Conservation (phyloP, 2,888 invertebrate genomes). For the Caenorhabditis sp. region DNA sequence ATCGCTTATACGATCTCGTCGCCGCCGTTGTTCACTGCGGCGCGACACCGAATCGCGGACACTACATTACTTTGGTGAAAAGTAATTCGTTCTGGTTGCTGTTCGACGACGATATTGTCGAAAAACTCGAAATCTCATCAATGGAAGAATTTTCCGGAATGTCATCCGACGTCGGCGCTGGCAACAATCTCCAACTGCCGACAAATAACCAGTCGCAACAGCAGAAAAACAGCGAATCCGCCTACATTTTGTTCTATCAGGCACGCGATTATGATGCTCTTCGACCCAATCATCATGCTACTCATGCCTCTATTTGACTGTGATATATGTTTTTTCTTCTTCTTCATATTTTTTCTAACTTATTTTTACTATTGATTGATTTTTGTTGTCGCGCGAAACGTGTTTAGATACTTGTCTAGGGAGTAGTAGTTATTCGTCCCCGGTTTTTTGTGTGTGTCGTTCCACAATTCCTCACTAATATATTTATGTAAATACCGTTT, state of each 20-base stretch:
- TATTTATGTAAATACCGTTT: neutral
- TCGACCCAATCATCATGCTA: slow-evolving; percentile 6
- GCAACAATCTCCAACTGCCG: slow-evolving; percentile 10
- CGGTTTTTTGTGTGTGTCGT: neutral
- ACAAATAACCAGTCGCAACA: slow-evolving; percentile 16
- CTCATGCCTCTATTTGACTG: slow-evolving; percentile 10
- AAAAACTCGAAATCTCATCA: slow-evolving; percentile 98
- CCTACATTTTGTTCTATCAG: slow-evolving; percentile 99
- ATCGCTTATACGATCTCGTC: slow-evolving; percentile 95
- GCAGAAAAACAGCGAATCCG: slow-evolving; percentile 98
- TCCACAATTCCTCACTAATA: neutral
- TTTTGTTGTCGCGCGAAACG: neutral
- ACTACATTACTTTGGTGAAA: slow-evolving; percentile 99
- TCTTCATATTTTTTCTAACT: neutral
- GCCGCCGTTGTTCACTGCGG: slow-evolving; percentile 99
- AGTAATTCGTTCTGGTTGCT: slow-evolving; percentile 98
- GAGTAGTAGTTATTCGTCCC: neutral
- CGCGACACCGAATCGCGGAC: slow-evolving; percentile 97
- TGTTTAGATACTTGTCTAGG: neutral
- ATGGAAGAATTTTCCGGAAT: slow-evolving; percentile 99
- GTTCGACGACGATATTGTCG: slow-evolving; percentile 99
- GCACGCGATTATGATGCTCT: slow-evolving; percentile 70
- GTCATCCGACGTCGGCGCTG: slow-evolving; percentile 76
- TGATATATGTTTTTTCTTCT: neutral
- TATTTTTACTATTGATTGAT: neutral